phyloP scores from a whole-genome alignment of 2,888 invertebrate species.

The Hirtodrosophila cameraria region DNA sequence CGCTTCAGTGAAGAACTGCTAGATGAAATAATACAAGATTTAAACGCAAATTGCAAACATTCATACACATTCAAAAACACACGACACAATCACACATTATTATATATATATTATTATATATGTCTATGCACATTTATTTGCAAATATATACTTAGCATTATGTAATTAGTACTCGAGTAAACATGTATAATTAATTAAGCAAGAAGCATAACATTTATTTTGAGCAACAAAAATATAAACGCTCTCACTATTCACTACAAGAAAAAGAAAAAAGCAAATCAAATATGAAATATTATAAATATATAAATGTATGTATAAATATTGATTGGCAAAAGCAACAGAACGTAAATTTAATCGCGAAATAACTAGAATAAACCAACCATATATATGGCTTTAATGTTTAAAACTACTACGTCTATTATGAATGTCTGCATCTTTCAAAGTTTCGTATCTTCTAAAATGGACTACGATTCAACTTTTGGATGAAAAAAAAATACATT shows the following conservation, averaged over 20 bases:
- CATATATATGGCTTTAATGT: conserved; percentile 77
- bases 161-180: conserved; percentile 68
- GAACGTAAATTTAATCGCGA: conserved; percentile 59
- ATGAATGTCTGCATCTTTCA: too few species aligned
- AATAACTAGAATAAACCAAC: conserved; percentile 72
- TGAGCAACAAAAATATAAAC: conserved; percentile 43
- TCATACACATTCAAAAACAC: conserved; percentile 20
- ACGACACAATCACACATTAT: conserved; percentile 17
- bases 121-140: conserved; percentile 24
- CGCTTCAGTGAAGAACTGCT: conserved; percentile 54
- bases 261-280: conserved; percentile 37
- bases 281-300: conserved; percentile 35
- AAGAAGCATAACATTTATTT: conserved; percentile 53
- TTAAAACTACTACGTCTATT: conserved; percentile 28
- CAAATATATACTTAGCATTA: conserved; percentile 53
- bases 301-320: conserved; percentile 39
- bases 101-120: conserved; percentile 27
- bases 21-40: conserved; percentile 17
- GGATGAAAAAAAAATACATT: too few species aligned
- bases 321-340: conserved; percentile 38
- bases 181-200: conserved; percentile 70
- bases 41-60: conserved; percentile 18
- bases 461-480: too few species aligned
- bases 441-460: too few species aligned
- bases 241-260: conserved; percentile 29